phyloP scores from a whole-genome alignment of 2,888 invertebrate genomes.

The Anaspis maculata region DNA sequence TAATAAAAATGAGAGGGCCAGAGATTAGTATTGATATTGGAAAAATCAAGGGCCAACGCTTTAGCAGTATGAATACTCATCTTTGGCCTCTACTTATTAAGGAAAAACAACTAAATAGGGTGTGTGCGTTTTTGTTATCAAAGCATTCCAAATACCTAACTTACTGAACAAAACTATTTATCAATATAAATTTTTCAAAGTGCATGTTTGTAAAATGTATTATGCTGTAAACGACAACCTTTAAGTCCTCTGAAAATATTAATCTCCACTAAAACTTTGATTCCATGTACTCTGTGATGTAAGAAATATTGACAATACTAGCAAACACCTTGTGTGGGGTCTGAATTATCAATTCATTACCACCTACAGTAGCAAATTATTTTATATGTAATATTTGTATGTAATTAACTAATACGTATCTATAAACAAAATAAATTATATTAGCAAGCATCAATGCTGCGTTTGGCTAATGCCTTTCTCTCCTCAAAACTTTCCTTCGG shows the following conservation, averaged over 20 bases:
- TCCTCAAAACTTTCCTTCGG: too few relatives aligned
- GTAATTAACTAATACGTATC: slow-evolving; percentile 26
- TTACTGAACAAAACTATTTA: slow-evolving; percentile 1
- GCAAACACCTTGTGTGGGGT: slow-evolving; percentile 28
- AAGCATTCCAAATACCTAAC: slow-evolving; percentile 8
- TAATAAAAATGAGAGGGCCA: slow-evolving; percentile 9
- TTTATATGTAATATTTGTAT: slow-evolving; percentile 38
- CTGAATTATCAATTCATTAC: slow-evolving; percentile 20
- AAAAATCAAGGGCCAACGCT: slow-evolving; percentile 35
- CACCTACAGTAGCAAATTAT: slow-evolving; percentile 24
- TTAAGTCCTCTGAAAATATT: slow-evolving; percentile 12
- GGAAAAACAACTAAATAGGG: slow-evolving; percentile 6
- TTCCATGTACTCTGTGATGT: slow-evolving; percentile 31
- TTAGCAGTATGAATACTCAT: slow-evolving; percentile 29
- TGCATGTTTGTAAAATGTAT: slow-evolving; percentile 17
- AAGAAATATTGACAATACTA: slow-evolving; percentile 34
- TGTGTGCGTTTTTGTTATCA: slow-evolving; percentile 17
- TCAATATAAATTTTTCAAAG: too few relatives aligned
- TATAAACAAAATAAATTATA: slow-evolving; percentile 31
- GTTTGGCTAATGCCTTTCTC: too few relatives aligned
- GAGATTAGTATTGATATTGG: slow-evolving; percentile 29
- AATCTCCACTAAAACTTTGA: slow-evolving; percentile 10
- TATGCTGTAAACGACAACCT: slow-evolving; percentile 14
- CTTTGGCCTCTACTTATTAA: slow-evolving; percentile 2
- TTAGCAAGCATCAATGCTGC: slow-evolving; percentile 29